Base-by-base conservation (phyloP, 2,888 invertebrate genomes). In the Coleophora flavipennella region DNA sequence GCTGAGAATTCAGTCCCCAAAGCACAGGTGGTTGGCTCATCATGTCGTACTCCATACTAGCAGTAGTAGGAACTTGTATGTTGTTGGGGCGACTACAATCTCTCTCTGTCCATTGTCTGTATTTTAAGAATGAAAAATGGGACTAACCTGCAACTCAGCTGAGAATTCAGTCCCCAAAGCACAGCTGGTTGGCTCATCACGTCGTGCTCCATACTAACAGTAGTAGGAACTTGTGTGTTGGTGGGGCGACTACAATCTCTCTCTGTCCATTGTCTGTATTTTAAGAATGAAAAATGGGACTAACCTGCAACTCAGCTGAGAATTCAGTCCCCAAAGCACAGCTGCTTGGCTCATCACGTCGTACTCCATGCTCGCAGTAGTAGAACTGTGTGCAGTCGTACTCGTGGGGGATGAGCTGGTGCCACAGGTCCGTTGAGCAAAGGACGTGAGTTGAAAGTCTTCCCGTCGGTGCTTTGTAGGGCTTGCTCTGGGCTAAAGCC, bases 361-460 rank as follows among this genome's bases (percentile, higher is more conserved):
- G 71, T 36, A 51, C 1, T 0, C 80, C 81, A 42, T 61, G 65
- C 29, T 74, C 70, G 43, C 81, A 83, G 51, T 76, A 75, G 55
- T 81, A 81, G 52, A 75, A 81, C 48, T 65, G 67, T 0, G 66
- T 65, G 51, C 80, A 81, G 43, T 75, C 68, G 10, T 61, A 67
- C 31, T 81, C 80, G 46, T 81, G 78, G 2, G 67, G 65, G 0
- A 77, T 39, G 0, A 76, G 51, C 35, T 44, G 48, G 35, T 72
- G 71, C 48, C 55, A 87, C 88, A 87, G 91, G 90, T 80, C 89
- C 68, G 67, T 81, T 85, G 56, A 93, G 84, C 46, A 92, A 54
- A 89, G 63, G 44, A 89, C 87, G 38, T 91, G 29, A 10, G 29
- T 10, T n/a, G 29, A 29, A 3, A 2, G 4, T n/a, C n/a, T n/a